Percentiles rank a stretch among this genome's conserved stretches.
phyloP scores from a whole-genome alignment of 2,888 invertebrate species.

The Alentia gelatinosa region DNA sequence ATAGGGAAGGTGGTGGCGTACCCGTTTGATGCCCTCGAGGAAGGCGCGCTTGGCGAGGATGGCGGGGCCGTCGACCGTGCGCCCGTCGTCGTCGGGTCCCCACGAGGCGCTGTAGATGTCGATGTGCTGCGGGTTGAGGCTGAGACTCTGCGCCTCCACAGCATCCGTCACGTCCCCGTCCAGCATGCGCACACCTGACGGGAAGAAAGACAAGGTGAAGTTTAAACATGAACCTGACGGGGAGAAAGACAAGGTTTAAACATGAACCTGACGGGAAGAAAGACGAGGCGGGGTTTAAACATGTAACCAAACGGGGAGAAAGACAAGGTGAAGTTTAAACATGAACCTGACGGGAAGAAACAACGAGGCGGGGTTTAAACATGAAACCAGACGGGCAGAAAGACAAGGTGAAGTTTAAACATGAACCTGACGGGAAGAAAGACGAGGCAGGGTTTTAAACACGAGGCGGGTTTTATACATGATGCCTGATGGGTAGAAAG shows the following conservation, averaged over 20 bases:
- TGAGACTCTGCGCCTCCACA: constrained; percentile 96
- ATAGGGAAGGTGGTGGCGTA: no score
- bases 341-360: no score
- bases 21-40: constrained; percentile 95
- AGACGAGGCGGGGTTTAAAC: no score
- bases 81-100: constrained; percentile 99
- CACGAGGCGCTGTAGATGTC: constrained; percentile 98
- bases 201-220: neutral
- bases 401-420: no score
- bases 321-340: neutral
- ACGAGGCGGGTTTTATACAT: no score
- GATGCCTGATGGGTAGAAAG: no score
- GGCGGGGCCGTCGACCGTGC: constrained; percentile 98
- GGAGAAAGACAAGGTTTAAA: no score
- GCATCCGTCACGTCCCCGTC: constrained; percentile 99
- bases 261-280: no score
- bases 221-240: no score
- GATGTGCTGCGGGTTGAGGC: constrained; percentile 96
- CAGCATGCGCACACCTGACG: constrained; percentile 94
- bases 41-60: constrained; percentile 96
- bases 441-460: no score
- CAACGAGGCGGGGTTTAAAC: no score
- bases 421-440: constrained; percentile 83
- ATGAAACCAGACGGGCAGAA: no score
- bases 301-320: constrained; percentile 84